Percentiles rank a stretch among this genome's conserved stretches.
These are phyloP conservation scores for Xiphydria camelus DNA, from an alignment of 2,888 invertebrate species.

Conservation along the genomic window DNA sequence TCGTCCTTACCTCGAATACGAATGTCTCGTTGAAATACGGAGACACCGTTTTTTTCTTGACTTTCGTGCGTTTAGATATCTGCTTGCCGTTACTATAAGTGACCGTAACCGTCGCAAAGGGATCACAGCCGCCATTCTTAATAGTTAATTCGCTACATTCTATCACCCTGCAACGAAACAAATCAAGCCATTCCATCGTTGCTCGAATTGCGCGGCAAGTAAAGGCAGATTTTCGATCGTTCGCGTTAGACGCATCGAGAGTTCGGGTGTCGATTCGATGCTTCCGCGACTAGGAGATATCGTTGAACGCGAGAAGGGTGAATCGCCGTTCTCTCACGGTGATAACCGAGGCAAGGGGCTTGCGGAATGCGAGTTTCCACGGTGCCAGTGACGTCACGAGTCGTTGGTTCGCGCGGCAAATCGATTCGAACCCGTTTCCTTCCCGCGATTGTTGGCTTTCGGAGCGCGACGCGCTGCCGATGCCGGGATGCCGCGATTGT, in stretches of 20 bases:
- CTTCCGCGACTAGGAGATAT: too few species aligned
- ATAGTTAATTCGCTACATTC: conserved; percentile 88
- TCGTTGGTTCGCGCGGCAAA: conserved; percentile 1
- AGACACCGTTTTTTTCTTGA: conserved; percentile 86
- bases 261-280: too few species aligned
- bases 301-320: too few species aligned
- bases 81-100: conserved; percentile 80
- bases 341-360: too few species aligned
- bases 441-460: conserved; percentile 8
- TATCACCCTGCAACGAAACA: conserved; percentile 66
- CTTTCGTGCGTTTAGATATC: conserved; percentile 79
- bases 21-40: conserved; percentile 89
- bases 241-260: too few species aligned
- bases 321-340: too few species aligned
- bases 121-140: conserved; percentile 89
- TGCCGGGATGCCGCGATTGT: conserved; percentile 5
- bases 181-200: too few species aligned
- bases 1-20: conserved; percentile 66
- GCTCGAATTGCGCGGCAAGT: too few species aligned
- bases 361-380: too few species aligned
- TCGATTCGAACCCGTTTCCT: conserved; percentile 4
- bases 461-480: not conserved
- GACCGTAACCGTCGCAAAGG: conserved; percentile 81
- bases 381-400: not conserved
- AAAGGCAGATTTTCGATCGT: too few species aligned